A percentile compares a stretch with the other conserved stretches of the same genome.
Evolutionary conservation across 1,140 invertebrate species (phyloP).

Genomic region (Sipha flava): DNA sequence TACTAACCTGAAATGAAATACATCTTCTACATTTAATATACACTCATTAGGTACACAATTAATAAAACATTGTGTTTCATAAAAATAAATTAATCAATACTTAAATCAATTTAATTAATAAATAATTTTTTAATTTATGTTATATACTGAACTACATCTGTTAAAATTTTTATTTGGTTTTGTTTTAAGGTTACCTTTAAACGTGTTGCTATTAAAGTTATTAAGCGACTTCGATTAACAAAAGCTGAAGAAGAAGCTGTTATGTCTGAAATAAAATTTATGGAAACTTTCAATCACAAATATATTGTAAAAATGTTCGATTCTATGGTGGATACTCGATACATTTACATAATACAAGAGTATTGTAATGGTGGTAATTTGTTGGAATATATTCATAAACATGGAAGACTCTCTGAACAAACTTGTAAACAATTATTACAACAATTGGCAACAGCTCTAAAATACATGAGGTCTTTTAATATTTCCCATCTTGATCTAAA

Average conservation of each 20-base stretch:
- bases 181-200: too few relatives aligned
- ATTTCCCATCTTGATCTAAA: constrained; percentile 86
- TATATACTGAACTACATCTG: too few relatives aligned
- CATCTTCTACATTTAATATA: too few relatives aligned
- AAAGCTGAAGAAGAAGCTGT: constrained; percentile 68
- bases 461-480: constrained; percentile 66
- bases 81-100: too few relatives aligned
- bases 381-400: constrained; percentile 65
- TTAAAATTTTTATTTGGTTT: too few relatives aligned
- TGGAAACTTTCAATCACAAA: constrained; percentile 73
- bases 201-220: constrained; percentile 80
- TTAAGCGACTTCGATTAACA: constrained; percentile 63
- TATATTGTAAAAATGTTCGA: constrained; percentile 77
- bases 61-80: too few relatives aligned
- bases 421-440: constrained; percentile 70
- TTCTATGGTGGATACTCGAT: constrained; percentile 65
- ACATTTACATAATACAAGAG: constrained; percentile 83
- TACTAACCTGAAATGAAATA: too few relatives aligned
- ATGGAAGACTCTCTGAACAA: constrained; percentile 61
- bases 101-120: too few relatives aligned
- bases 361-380: constrained; percentile 81
- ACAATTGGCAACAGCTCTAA: constrained; percentile 68
- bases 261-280: constrained; percentile 72
- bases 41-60: too few relatives aligned
- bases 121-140: too few relatives aligned